Conservation (phyloP, 2,113 vertebrate species). For the Corythaixoides concolor region DNA sequence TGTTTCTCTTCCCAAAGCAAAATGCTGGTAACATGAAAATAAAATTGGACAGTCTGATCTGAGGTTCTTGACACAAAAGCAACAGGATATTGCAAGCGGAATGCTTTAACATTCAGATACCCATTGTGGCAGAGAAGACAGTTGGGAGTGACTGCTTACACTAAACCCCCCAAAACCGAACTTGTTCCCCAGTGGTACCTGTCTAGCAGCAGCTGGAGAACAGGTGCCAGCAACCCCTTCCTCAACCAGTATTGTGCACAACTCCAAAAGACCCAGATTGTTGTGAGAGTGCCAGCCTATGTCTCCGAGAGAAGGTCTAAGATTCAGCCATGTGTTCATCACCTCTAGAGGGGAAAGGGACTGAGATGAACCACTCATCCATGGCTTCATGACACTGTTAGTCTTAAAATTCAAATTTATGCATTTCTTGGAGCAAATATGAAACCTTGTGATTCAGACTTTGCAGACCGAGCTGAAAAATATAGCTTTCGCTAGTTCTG, state of each 20-base stretch:
- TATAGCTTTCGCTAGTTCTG: not conserved
- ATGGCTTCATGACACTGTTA: not conserved
- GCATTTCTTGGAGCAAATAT: not conserved
- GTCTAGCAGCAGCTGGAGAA: not conserved
- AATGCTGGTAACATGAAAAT: not conserved
- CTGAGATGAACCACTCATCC: fast-evolving
- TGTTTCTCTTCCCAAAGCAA: not conserved
- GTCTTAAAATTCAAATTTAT: not conserved
- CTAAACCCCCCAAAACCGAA: too few relatives aligned
- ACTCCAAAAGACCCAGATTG: not conserved
- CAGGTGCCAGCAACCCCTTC: fast-evolving
- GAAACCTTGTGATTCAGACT: not conserved
- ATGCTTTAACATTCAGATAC: not conserved
- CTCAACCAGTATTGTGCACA: fast-evolving
- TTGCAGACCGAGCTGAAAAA: not conserved
- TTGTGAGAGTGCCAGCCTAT: not conserved
- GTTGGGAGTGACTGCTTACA: too few relatives aligned
- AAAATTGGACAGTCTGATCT: not conserved
- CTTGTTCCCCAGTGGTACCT: not conserved
- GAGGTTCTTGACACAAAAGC: fast-evolving
- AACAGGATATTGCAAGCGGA: not conserved
- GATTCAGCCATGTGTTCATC: not conserved
- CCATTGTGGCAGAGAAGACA: not conserved
- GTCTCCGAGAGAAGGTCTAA: too few relatives aligned
- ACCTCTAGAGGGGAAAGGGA: not conserved